Evolutionary conservation across 1,140 invertebrate species (phyloP), one percentile per base, ranked within the genome.

Genomic region (Phortica variegata): DNA sequence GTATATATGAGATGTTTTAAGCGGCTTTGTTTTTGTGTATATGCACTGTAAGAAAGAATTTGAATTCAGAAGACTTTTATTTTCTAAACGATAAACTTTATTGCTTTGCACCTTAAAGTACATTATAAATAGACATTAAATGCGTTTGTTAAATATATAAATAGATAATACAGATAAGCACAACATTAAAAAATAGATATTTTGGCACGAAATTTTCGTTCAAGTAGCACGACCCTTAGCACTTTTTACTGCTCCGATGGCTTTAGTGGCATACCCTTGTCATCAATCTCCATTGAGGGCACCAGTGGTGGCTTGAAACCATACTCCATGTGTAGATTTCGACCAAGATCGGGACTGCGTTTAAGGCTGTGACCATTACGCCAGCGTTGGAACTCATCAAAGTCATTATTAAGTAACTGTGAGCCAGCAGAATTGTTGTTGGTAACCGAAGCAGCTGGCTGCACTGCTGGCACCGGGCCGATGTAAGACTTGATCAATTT

Each of bases 241-340:
- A 3, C 19, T n/a, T 16, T 6, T 20, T 45, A 55, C 33, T 53
- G 54, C 19, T 38, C 15, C 13, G 37, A 20, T 19, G 60, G 52
- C 40, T 70, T 80, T 20, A 85, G 68, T 0, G 83, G 83, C 41
- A 79, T 75, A 7, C 84, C 84, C 53, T 84, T 75, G 52, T 90
- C 85, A 57, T 89, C 87, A 18, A 90, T 87, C 63, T 89, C 86
- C n/a, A 87, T 80, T 0, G 88, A 90, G 2, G 89, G 89, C 42
- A 88, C 81, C 57, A 91, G 72, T 0, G 88, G 88, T 8, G 88
- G 88, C 57, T 88, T 88, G 50, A 91, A 90, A 0, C 87, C 88
- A 59, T 91, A 90, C 51, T 91, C 88, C 58, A 90, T 81, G 52
- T 85, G 84, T 0, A 88, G 78, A 49, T 84, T 85, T 51, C 82